These are phyloP conservation scores for Scaptomyza parva DNA, from an alignment of 2,888 invertebrate species.

Conservation along the genomic window DNA sequence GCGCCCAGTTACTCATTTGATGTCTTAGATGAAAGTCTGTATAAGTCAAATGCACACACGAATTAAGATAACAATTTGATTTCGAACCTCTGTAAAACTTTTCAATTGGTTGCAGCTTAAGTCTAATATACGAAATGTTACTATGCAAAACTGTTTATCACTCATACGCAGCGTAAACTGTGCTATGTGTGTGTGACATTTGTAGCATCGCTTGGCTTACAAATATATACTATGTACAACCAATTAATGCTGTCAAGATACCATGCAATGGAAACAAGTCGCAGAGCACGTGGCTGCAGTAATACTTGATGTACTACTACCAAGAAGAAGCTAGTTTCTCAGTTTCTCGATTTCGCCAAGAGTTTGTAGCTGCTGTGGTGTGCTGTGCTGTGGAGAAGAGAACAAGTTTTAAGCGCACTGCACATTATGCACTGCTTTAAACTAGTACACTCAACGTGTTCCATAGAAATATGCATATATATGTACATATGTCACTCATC, in stretches of 20 bases:
- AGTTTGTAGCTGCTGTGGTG: not conserved
- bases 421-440: slow-evolving; percentile 47
- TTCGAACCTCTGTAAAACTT: no score
- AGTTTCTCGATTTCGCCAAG: slow-evolving; percentile 28
- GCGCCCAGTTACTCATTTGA: not conserved
- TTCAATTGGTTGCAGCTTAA: no score
- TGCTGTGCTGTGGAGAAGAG: slow-evolving; percentile 11
- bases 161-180: slow-evolving; percentile 38
- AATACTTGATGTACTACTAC: not conserved
- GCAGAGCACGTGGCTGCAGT: not conserved
- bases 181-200: slow-evolving; percentile 34
- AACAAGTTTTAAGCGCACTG: slow-evolving; percentile 71
- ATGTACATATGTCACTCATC: not conserved
- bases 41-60: not conserved
- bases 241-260: slow-evolving; percentile 32
- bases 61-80: no score
- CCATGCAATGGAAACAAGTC: slow-evolving; percentile 37
- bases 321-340: slow-evolving; percentile 12
- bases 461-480: slow-evolving; percentile 1
- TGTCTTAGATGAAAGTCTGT: not conserved
- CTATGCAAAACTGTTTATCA: slow-evolving; percentile 30
- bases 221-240: no score
- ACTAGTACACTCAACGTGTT: slow-evolving; percentile 31
- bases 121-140: not conserved
- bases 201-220: slow-evolving; percentile 17